Conservation (phyloP, 2,797 vertebrate genomes). For the Xiphorhynchus erythropygius region DNA sequence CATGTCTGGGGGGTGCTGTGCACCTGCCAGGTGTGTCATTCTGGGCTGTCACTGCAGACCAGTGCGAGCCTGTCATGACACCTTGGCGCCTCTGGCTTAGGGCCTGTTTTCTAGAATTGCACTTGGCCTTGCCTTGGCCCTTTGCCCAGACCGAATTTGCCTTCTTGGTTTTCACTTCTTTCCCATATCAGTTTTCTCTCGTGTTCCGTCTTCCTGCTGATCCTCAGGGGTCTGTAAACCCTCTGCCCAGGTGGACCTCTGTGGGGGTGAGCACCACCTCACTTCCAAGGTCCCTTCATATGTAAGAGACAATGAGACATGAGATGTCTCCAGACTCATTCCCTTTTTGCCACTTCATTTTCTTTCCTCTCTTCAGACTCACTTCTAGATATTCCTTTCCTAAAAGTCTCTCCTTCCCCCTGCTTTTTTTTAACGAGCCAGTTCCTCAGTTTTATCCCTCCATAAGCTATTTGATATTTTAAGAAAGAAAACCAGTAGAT, state of each 20-base stretch:
- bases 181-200: constrained; percentile 31
- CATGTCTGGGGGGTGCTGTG: not conserved
- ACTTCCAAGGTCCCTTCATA: not conserved
- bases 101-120: constrained; percentile 59
- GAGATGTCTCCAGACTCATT: not conserved
- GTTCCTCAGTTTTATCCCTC: not conserved
- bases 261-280: not conserved
- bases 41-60: not conserved
- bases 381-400: not conserved
- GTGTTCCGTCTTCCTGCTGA: not conserved
- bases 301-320: accelerated
- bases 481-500: not conserved
- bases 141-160: constrained; percentile 47
- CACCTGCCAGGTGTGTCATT: not conserved
- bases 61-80: not conserved
- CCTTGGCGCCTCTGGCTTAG: constrained; percentile 29
- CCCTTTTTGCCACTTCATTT: not conserved
- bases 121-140: constrained; percentile 55
- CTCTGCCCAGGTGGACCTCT: not conserved
- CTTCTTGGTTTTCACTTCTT: constrained; percentile 62
- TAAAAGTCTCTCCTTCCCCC: not conserved
- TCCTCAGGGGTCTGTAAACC: not conserved
- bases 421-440: not conserved
- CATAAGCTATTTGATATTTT: not conserved
- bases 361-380: not conserved